A percentile compares a stretch with the other conserved stretches of the same genome.
Conservation (phyloP, 2,797 vertebrate species). For the Paguma larvata region DNA sequence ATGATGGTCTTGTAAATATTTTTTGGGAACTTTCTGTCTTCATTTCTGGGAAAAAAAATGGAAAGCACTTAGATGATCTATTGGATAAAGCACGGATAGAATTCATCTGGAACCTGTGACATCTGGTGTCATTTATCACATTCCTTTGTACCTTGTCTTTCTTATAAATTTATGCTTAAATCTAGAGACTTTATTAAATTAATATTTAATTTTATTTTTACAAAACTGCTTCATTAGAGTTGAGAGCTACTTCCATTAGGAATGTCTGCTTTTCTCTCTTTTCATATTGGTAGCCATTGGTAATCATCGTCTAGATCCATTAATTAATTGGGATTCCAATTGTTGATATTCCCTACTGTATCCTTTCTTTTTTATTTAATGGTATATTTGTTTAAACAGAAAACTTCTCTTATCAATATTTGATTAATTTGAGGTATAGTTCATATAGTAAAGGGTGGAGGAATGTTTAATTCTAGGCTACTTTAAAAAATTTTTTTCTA, state of each 20-base stretch:
- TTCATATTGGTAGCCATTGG: background rate
- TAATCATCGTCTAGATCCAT: background rate
- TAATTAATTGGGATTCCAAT: background rate
- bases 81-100: background rate
- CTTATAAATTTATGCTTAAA: background rate
- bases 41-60: background rate
- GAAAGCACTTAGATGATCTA: background rate
- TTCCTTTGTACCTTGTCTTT: background rate
- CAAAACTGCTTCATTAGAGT: background rate
- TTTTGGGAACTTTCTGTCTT: background rate
- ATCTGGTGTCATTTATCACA: background rate
- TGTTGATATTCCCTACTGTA: background rate
- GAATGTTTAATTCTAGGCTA: background rate
- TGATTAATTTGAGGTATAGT: background rate
- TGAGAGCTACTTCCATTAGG: background rate
- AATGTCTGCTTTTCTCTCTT: background rate
- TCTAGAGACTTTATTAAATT: background rate
- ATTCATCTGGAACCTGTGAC: background rate
- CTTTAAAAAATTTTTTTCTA: background rate
- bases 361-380: background rate
- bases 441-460: background rate
- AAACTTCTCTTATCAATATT: background rate
- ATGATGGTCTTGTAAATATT: background rate
- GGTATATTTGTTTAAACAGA: background rate
- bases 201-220: conserved; percentile 15